Evolutionary conservation across 2,797 vertebrate genomes (phyloP).

Genomic region (Poliocrania exsul): DNA sequence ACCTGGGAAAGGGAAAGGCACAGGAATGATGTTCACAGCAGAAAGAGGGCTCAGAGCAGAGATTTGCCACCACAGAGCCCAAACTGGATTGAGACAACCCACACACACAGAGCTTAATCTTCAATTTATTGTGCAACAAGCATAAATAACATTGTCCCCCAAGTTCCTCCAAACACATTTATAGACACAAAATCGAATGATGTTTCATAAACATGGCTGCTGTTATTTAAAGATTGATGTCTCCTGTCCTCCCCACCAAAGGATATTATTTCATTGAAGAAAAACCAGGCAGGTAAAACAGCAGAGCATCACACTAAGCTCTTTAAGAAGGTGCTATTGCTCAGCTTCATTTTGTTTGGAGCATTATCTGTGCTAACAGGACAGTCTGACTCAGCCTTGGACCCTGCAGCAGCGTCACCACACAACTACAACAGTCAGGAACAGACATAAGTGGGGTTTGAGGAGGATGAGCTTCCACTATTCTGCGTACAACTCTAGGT

Average conservation of each 20-base stretch:
- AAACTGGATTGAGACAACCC: neutral
- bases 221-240: neutral
- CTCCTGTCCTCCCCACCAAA: neutral
- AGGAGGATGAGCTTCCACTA: neutral
- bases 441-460: neutral
- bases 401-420: neutral
- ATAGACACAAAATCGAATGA: neutral
- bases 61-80: neutral
- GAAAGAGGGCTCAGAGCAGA: neutral
- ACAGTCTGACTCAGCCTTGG: neutral
- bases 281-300: neutral
- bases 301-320: neutral
- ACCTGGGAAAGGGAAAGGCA: neutral
- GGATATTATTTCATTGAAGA: neutral
- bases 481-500: fast-evolving
- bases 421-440: neutral
- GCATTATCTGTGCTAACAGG: neutral
- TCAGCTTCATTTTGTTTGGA: neutral
- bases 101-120: neutral
- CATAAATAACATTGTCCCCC: neutral
- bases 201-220: neutral
- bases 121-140: constrained; percentile 55
- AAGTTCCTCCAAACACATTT: neutral
- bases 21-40: neutral
- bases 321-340: neutral